These are phyloP conservation scores for Schizopygopsis pylzovi DNA, from an alignment of 2,797 vertebrate genomes.

Conservation along the genomic window DNA sequence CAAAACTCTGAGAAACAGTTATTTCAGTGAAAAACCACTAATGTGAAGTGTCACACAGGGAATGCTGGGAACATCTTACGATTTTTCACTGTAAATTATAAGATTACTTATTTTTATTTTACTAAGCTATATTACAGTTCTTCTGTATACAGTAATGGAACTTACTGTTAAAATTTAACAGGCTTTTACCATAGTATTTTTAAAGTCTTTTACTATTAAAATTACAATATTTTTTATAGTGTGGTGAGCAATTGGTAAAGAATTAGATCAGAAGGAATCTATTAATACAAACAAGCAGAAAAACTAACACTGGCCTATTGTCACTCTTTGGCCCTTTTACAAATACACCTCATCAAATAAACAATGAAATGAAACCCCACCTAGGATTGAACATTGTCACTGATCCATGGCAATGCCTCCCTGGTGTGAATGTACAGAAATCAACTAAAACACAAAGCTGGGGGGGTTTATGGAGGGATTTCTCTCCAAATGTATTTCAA, in stretches of 20 bases:
- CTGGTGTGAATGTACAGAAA: neutral
- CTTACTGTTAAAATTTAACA: neutral
- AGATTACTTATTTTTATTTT: too few relatives aligned
- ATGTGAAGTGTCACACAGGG: too few relatives aligned
- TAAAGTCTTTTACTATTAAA: neutral
- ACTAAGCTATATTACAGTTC: too few relatives aligned
- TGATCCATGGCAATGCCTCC: neutral
- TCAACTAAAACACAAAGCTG: neutral
- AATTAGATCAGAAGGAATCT: neutral
- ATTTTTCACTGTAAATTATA: too few relatives aligned
- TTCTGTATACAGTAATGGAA: too few relatives aligned
- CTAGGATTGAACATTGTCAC: neutral
- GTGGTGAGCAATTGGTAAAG: neutral
- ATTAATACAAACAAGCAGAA: neutral
- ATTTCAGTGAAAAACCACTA: too few relatives aligned
- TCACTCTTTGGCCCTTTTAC: neutral
- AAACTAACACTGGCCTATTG: neutral
- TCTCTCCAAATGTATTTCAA: constrained; percentile 8
- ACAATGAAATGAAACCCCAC: neutral
- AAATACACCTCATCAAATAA: neutral
- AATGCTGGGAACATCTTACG: too few relatives aligned
- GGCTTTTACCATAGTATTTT: neutral
- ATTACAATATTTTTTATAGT: neutral
- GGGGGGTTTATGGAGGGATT: neutral
- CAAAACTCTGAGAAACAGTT: too few relatives aligned